phyloP scores from a whole-genome alignment of 2,113 vertebrate species.

The Phaetusa simplex region DNA sequence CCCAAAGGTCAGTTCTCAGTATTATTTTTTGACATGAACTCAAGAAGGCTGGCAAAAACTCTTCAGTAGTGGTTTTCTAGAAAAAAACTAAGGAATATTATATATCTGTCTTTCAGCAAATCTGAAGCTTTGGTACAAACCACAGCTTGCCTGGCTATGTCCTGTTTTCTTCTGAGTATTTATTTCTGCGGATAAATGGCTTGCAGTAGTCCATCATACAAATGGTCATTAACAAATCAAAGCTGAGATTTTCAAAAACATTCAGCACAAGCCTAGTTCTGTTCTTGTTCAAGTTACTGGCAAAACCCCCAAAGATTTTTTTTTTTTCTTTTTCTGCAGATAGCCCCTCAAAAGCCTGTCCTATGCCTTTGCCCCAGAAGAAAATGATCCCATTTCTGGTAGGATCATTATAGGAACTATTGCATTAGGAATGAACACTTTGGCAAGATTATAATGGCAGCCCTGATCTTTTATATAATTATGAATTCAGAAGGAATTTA shows the following conservation, averaged over 20 bases:
- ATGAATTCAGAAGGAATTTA: background rate
- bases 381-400: background rate
- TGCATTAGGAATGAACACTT: background rate
- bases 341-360: background rate
- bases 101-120: constrained; percentile 44
- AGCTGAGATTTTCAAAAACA: constrained; percentile 8
- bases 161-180: constrained; percentile 34
- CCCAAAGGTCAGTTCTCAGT: constrained; percentile 36
- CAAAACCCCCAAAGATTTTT: background rate
- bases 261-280: background rate
- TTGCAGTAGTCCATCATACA: constrained; percentile 3
- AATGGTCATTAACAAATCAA: constrained; percentile 37
- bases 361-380: background rate
- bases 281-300: background rate
- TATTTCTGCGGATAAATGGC: constrained; percentile 22
- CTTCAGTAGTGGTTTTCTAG: constrained; percentile 39
- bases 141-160: constrained; percentile 20
- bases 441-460: background rate
- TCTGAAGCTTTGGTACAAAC: constrained; percentile 33
- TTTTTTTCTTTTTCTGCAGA: background rate
- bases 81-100: constrained; percentile 25
- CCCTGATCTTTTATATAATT: background rate
- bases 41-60: constrained; percentile 3
- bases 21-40: constrained; percentile 12
- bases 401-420: background rate